Conservation (phyloP, 1,140 invertebrate species). For the Euwallacea fornicatus region DNA sequence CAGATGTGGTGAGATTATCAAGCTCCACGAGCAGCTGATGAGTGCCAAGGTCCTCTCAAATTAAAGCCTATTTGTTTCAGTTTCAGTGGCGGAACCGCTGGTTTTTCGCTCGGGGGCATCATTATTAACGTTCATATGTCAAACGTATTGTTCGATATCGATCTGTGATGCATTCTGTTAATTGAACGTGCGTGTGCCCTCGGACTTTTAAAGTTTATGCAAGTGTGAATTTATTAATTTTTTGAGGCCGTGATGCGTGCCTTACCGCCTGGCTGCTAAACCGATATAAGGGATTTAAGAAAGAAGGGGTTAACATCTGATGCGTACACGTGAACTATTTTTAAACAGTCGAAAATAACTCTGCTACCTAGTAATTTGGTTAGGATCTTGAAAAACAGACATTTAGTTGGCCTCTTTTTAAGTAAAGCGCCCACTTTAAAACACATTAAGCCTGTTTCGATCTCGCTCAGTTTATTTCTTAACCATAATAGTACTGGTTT, state of each 20-base stretch:
- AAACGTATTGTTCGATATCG: not conserved
- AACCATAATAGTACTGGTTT: no score
- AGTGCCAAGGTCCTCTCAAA: constrained; percentile 26
- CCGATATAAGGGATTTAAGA: constrained; percentile 15
- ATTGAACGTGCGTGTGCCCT: not conserved
- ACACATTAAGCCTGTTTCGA: constrained; percentile 16
- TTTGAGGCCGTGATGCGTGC: no score
- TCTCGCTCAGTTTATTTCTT: constrained; percentile 10
- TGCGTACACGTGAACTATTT: constrained; percentile 25
- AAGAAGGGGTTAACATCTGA: constrained; percentile 37
- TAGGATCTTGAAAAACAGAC: constrained; percentile 36
- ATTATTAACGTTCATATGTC: constrained; percentile 5
- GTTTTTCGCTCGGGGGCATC: constrained; percentile 1
- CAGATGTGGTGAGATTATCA: constrained; percentile 30
- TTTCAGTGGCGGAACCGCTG: constrained; percentile 16
- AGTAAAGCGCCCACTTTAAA: constrained; percentile 34
- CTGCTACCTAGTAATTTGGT: constrained; percentile 35
- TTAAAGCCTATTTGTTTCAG: constrained; percentile 27
- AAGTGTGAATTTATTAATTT: no score
- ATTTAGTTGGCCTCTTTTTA: constrained; percentile 34
- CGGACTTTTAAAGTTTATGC: no score
- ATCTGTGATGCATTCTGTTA: not conserved
- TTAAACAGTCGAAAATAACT: constrained; percentile 38
- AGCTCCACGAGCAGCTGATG: constrained; percentile 30
- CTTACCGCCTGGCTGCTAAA: no score